phyloP scores from a whole-genome alignment of 1,140 invertebrate genomes.

The Sarcophaga peregrina region DNA sequence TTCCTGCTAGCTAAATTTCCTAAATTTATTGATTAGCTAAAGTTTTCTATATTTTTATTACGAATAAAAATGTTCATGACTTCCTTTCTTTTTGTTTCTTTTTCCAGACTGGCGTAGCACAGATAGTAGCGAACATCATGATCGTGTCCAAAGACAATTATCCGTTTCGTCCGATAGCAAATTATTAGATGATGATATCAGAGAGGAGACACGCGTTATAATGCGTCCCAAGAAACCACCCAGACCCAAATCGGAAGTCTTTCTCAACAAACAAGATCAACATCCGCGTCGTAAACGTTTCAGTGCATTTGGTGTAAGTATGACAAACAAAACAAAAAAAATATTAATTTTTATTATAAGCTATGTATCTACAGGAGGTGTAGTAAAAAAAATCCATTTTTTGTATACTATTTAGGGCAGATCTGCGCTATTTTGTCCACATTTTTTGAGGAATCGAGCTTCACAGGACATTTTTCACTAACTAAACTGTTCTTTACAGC shows the following conservation, averaged over 20 bases:
- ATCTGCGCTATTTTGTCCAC: not conserved
- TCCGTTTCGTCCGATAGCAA: slow-evolving; percentile 92
- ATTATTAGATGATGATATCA: slow-evolving; percentile 84
- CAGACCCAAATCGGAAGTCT: slow-evolving; percentile 89
- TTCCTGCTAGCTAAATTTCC: no score
- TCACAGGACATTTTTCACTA: no score
- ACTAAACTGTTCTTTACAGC: no score
- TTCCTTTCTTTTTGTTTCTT: slow-evolving; percentile 45
- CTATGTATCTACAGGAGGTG: not conserved
- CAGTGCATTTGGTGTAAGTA: slow-evolving; percentile 90
- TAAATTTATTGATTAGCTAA: no score
- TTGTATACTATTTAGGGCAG: not conserved
- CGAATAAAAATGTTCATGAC: not conserved
- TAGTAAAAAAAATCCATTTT: not conserved
- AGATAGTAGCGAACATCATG: slow-evolving; percentile 75
- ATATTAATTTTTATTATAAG: not conserved
- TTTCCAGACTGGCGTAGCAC: slow-evolving; percentile 79
- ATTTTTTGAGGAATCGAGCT: not conserved
- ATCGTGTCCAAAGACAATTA: slow-evolving; percentile 85
- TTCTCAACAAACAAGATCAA: slow-evolving; percentile 75
- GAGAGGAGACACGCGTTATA: slow-evolving; percentile 86
- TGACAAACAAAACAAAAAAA: not conserved
- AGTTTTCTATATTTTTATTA: no score
- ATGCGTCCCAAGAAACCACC: slow-evolving; percentile 88
- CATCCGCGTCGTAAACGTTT: slow-evolving; percentile 83